Percentiles rank a stretch among this genome's conserved stretches.
Evolutionary conservation across 2,113 vertebrate genomes (phyloP).

Genomic region (Oenanthe melanoleuca): DNA sequence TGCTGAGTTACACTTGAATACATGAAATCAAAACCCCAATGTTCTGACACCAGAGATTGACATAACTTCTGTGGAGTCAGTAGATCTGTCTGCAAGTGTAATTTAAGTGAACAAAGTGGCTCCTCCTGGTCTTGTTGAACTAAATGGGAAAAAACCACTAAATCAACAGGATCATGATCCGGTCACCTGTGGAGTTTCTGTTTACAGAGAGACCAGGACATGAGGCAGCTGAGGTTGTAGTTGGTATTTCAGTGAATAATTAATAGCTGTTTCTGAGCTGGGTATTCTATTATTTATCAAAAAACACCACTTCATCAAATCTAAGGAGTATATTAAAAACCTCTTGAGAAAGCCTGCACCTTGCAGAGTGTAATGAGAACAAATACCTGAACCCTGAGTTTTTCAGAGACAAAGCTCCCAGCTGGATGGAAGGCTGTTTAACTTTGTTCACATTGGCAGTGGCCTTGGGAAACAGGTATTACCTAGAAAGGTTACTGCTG

Average conservation of each 20-base stretch:
- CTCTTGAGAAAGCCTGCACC: background rate
- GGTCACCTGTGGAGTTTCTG: background rate
- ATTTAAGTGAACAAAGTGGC: background rate
- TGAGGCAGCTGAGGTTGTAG: background rate
- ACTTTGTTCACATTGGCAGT: background rate
- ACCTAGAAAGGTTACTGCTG: background rate
- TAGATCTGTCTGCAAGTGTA: background rate
- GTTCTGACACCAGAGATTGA: background rate
- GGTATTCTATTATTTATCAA: background rate
- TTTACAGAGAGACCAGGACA: background rate
- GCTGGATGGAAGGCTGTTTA: background rate
- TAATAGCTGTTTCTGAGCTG: background rate
- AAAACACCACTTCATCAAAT: background rate
- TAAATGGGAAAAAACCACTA: background rate
- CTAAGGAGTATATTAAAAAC: background rate
- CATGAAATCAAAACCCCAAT: background rate
- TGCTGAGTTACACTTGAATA: background rate
- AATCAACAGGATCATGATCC: background rate
- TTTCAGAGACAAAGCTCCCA: background rate
- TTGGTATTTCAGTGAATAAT: background rate
- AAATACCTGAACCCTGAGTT: background rate
- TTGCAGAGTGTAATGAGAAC: background rate
- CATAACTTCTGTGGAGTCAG: background rate
- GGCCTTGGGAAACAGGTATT: background rate
- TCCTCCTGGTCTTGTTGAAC: background rate